Evolutionary conservation across 2,797 vertebrate genomes (phyloP), one percentile per base, ranked within the genome.

Genomic region (Todus mexicanus): DNA sequence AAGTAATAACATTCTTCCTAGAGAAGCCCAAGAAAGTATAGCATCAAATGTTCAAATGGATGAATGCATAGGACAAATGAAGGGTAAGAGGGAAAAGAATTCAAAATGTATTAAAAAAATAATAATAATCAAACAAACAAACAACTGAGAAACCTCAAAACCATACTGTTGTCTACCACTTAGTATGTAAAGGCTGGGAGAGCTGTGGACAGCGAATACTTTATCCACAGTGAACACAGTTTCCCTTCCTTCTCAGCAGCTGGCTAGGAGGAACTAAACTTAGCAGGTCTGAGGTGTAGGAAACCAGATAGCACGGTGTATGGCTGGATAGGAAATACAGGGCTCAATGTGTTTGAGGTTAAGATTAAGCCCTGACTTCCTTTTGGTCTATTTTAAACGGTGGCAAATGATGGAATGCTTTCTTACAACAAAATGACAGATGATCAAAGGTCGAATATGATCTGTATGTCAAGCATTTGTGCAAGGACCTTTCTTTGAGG

Each of bases 331-430:
- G 98, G 98, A 98, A 98, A 97, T 97, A 96, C 93, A 94, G 94
- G 96, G 97, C 97, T 98, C 97, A 97, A 95, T 97, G 97, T 97
- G 98, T 97, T 96, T 96, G 96, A 97, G 97, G 97, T 96, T 95
- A 92, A 97, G 97, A 97, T 97, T 98, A 98, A 97, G 96, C 96
- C 97, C 96, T 87, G 80, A 97, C 98, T 98, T 98, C 98, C 98
- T 98, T 50, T 94, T 77, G 75, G 79, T 97, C 97, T 98, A 98
- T 98, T 98, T 98, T 98, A 96, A 97, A 97, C 45, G 9, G 96
- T 97, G 95, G 96, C 96, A 97, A 97, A 97, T 78, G 97, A 97
- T 96, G 97, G 96, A 95, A 95, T 96, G 97, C 96, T 96, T 94
- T 97, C 96, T 97, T 96, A 96, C 96, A 95, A 93, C 96, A 92